Base-by-base conservation (phyloP, 2,113 vertebrate species). In the Dipodomys stephensi region DNA sequence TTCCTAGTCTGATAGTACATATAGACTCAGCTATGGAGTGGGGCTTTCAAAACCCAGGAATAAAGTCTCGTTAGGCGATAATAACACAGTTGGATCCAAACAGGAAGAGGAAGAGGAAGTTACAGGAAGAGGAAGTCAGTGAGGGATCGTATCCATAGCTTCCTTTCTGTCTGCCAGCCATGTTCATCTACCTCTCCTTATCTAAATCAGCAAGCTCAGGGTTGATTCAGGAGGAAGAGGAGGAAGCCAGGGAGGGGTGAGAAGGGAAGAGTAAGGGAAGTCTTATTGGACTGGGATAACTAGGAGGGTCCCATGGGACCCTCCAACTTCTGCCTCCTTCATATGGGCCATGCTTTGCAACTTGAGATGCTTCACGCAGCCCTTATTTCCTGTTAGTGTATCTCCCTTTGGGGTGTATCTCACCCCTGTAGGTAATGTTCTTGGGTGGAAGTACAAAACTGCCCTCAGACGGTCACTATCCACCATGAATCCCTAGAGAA, bases 281-380 rank as follows among this genome's bases (percentile, higher is more conserved):
- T 82, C 60, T 71, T 77, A 57, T 18, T 15, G 65, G 71, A 79
- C 82, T n/a, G 4, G 30, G 30, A 28, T 18, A 28, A 13, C 76
- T 32, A 20, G 1, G 53, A 57, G 19, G 12, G 0, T 15, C 12
- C 11, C 28, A 15, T 1, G 7, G 71, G 23, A 7, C 2, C 32
- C 49, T 87, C 65, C 57, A 71, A 46, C 18, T 74, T 35, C 64
- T 35, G 3, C 30, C 39, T 82, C 69, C 20, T n/a, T 2, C 35
- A 20, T 25, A 7, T 8, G 28, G 27, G 2, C 13, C 22, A 10
- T 10, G 30, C 27, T 35, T 93, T 18, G 49, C 11, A 90, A 73
- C 46, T 39, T 44, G 8, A 25, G n/a, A 35, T 7, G 30, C 15
- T 57, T 90, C 22, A 64, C 39, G 3, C 27, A n/a, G 25, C n/a